A percentile compares a stretch with the other conserved stretches of the same genome.
Conservation (phyloP, 2,888 invertebrate species). For the Calliscelio sp. region DNA sequence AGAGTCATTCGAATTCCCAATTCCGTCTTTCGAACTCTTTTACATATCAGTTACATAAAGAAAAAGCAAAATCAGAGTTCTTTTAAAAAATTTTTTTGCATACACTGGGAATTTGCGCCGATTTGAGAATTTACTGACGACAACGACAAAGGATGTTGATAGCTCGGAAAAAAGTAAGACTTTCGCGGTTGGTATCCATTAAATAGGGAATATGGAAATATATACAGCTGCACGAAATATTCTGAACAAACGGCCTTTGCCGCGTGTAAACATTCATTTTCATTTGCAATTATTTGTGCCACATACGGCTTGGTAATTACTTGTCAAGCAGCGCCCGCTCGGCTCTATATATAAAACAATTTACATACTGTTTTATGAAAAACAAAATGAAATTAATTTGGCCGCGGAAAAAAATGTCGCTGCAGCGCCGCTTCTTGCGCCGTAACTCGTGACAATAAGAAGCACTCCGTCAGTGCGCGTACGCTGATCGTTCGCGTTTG, state of each 20-base stretch:
- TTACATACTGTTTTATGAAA: conserved; percentile 29
- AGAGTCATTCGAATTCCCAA: conserved; percentile 1
- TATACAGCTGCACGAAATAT: conserved; percentile 23
- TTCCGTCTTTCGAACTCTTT: conserved; percentile 5
- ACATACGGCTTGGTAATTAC: conserved; percentile 42
- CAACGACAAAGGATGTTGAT: no score
- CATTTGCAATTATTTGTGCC: conserved; percentile 53
- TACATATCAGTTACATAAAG: no score
- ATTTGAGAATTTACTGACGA: no score
- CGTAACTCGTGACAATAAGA: conserved; percentile 21
- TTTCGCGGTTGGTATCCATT: neutral
- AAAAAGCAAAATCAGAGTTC: no score
- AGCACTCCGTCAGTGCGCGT: conserved; percentile 22
- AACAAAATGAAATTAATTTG: conserved; percentile 1
- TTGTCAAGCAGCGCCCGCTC: conserved; percentile 17
- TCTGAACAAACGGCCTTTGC: conserved; percentile 21
- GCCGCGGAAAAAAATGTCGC: neutral
- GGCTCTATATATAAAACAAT: conserved; percentile 16
- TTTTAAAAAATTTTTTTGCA: no score
- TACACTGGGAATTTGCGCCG: no score
- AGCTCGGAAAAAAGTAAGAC: neutral
- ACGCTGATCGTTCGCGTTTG: conserved; percentile 41
- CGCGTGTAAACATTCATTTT: conserved; percentile 47
- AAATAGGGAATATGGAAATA: neutral
- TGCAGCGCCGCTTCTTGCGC: neutral